Conservation (phyloP, 2,113 vertebrate species). For the Corythoichthys intestinalis region DNA sequence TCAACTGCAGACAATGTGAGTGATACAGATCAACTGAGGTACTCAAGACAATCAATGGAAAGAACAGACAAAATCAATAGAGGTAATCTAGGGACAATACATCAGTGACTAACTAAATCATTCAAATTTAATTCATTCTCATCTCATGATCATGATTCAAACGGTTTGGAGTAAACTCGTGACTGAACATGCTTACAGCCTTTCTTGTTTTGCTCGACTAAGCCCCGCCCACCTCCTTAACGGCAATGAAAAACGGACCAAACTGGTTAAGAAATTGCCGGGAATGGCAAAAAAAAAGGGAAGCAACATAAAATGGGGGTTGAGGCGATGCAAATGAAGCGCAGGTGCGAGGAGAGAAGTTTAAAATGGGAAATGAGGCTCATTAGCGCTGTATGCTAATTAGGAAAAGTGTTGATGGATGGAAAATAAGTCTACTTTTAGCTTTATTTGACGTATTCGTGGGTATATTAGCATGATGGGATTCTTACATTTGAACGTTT, state of each 20-base stretch:
- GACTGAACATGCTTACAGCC: constrained; percentile 5
- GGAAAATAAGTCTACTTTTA: neutral
- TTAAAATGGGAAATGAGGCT: neutral
- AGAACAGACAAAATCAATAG: no score
- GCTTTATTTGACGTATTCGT: neutral
- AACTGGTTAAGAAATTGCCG: neutral
- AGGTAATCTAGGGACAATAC: no score
- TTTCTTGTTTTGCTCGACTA: constrained; percentile 45
- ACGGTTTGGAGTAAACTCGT: no score
- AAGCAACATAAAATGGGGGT: constrained; percentile 1
- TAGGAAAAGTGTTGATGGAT: neutral
- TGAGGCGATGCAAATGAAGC: constrained; percentile 60
- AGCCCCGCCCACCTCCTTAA: constrained; percentile 37
- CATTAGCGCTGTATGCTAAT: neutral
- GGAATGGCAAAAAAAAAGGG: neutral
- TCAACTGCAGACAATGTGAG: neutral
- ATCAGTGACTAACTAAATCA: no score
- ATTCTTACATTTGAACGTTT: no score
- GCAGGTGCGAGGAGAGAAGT: constrained; percentile 17
- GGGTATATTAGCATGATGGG: no score
- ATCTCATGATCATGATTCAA: no score
- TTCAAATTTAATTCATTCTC: no score
- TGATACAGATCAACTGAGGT: constrained; percentile 21
- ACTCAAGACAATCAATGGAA: constrained; percentile 22
- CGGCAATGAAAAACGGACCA: neutral